phyloP scores from a whole-genome alignment of 2,113 vertebrate genomes.

The Amphiprion percula region DNA sequence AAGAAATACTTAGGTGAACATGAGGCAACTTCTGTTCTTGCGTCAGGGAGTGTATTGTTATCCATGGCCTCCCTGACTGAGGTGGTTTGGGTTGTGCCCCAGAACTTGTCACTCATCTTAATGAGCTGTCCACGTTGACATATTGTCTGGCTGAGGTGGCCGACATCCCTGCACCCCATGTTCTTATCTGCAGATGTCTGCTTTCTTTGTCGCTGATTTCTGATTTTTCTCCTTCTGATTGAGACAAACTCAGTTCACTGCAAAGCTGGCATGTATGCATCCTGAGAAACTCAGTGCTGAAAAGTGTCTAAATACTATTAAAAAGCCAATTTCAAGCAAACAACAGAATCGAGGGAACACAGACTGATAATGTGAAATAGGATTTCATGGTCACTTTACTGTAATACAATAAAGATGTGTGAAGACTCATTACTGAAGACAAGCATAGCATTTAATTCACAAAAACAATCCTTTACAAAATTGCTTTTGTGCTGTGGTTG shows the following conservation, averaged over 20 bases:
- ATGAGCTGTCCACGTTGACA: constrained; percentile 27
- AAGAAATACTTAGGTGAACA: constrained; percentile 25
- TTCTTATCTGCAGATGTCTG: constrained; percentile 15
- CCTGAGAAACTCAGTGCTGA: not conserved
- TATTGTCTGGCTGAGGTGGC: not conserved
- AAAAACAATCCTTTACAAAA: constrained; percentile 32
- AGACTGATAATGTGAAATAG: constrained; percentile 34
- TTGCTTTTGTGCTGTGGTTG: not conserved
- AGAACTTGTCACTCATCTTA: constrained; percentile 34
- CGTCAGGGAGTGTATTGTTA: constrained; percentile 17
- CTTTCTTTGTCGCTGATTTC: constrained; percentile 8
- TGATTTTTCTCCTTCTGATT: constrained; percentile 1
- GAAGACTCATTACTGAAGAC: constrained; percentile 20
- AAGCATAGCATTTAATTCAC: constrained; percentile 18
- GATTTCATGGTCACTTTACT: constrained; percentile 32
- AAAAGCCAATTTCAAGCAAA: constrained; percentile 23
- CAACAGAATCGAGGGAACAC: not conserved
- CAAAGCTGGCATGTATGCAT: not conserved
- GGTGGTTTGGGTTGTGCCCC: constrained; percentile 5
- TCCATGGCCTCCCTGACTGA: constrained; percentile 5
- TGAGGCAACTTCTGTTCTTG: not conserved
- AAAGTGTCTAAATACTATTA: constrained; percentile 4
- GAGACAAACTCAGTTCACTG: not conserved
- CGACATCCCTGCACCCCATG: not conserved
- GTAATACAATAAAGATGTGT: constrained; percentile 24